These are phyloP conservation scores for Sebastes miniatus DNA, from an alignment of 2,797 vertebrate species.

Conservation along the genomic window DNA sequence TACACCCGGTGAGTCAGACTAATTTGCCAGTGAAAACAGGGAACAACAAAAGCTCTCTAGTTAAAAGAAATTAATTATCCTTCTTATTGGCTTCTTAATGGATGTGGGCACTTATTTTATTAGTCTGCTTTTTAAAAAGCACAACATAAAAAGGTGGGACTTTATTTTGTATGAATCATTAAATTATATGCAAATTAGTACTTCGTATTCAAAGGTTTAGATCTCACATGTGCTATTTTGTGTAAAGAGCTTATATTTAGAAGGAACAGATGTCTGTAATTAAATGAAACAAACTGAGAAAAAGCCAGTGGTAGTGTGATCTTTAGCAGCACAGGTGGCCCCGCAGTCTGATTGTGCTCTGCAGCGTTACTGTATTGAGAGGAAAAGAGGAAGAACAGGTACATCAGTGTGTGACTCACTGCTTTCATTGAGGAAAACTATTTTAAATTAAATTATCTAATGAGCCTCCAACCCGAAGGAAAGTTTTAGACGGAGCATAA, in stretches of 20 bases:
- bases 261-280: constrained; percentile 45
- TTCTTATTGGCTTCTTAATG: background rate
- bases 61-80: constrained; percentile 34
- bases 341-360: constrained; percentile 7
- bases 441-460: constrained; percentile 54
- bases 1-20: too few species aligned
- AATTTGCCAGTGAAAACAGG: background rate
- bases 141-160: background rate
- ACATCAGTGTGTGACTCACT: constrained; percentile 27
- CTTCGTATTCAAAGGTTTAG: constrained; percentile 37
- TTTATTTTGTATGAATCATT: too few species aligned
- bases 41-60: constrained; percentile 13
- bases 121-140: background rate
- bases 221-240: constrained; percentile 33
- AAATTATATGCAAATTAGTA: constrained; percentile 32
- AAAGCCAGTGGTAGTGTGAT: constrained; percentile 19
- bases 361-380: background rate
- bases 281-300: constrained; percentile 31
- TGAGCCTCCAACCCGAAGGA: constrained; percentile 45
- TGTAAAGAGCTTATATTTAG: constrained; percentile 35
- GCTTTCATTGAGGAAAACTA: constrained; percentile 38
- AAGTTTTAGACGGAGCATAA: constrained; percentile 52
- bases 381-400: constrained; percentile 5
- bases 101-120: background rate
- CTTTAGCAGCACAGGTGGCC: constrained; percentile 32